phyloP scores from a whole-genome alignment of 2,113 vertebrate species.

The Anas platyrhynchos region DNA sequence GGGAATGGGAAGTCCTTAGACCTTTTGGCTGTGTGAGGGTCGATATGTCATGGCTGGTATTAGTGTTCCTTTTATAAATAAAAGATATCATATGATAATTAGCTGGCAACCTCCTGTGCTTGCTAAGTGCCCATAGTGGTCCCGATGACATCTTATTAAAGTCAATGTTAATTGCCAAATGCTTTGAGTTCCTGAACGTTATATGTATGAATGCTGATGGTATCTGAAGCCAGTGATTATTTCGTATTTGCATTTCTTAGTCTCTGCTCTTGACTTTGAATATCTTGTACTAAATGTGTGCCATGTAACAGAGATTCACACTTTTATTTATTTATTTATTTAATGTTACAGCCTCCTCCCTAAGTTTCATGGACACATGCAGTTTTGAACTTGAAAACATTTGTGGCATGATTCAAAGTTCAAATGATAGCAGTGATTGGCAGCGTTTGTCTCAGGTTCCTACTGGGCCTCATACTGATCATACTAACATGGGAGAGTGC shows the following conservation, averaged over 20 bases:
- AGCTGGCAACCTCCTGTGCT: not conserved
- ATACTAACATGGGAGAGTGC: constrained; percentile 88
- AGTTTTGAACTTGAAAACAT: constrained; percentile 90
- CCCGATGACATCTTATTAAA: not conserved
- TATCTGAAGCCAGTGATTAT: not conserved
- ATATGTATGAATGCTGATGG: not conserved
- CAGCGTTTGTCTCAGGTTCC: constrained; percentile 56
- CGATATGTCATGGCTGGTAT: not conserved
- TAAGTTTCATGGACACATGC: constrained; percentile 91
- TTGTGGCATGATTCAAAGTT: constrained; percentile 92
- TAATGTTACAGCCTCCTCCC: constrained; percentile 76
- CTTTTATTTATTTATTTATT: not conserved
- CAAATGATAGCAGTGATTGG: constrained; percentile 81
- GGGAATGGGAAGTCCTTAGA: not conserved
- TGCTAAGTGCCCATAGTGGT: not conserved
- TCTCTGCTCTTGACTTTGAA: not conserved
- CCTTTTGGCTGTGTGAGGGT: not conserved
- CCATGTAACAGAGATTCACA: not conserved
- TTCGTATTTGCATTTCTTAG: not conserved
- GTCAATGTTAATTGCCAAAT: not conserved
- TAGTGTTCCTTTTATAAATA: not conserved
- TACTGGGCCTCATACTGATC: constrained; percentile 82
- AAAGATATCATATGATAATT: not conserved
- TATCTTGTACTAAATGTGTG: not conserved
- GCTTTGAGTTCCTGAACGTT: not conserved